phyloP scores from a whole-genome alignment of 2,888 invertebrate species.

The Dolichopus griseipennis region DNA sequence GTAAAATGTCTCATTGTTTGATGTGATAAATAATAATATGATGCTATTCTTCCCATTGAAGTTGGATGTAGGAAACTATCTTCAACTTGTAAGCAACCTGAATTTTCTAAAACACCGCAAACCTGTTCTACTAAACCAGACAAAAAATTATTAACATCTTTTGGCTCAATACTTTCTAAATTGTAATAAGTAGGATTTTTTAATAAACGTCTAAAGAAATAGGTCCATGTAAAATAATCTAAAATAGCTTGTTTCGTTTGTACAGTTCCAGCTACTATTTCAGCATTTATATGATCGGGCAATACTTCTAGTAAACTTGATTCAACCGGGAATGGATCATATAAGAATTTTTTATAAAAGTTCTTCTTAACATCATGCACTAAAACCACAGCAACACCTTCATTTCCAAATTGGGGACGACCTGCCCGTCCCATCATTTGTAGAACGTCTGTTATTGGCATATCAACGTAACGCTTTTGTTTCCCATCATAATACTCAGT shows the following conservation, averaged over 20 bases:
- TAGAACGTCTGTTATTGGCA: constrained; percentile 98
- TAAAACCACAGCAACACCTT: constrained; percentile 77
- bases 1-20: constrained; percentile 81
- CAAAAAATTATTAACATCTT: constrained; percentile 64
- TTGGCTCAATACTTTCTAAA: constrained; percentile 60
- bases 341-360: constrained; percentile 97
- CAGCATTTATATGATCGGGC: constrained; percentile 96
- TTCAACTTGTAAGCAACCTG: constrained; percentile 73
- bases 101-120: constrained; percentile 59
- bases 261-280: constrained; percentile 93
- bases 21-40: constrained; percentile 93
- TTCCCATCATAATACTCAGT: constrained; percentile 99
- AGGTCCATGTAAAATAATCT: constrained; percentile 98
- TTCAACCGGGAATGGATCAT: constrained; percentile 99
- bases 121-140: constrained; percentile 73
- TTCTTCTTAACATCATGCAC: constrained; percentile 97
- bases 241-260: constrained; percentile 82
- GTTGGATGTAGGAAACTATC: constrained; percentile 46
- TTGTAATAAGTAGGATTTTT: constrained; percentile 90
- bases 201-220: constrained; percentile 85
- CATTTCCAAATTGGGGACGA: constrained; percentile 91
- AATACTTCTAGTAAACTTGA: constrained; percentile 85
- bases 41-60: constrained; percentile 86
- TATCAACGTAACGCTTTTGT: constrained; percentile 92
- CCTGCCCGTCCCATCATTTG: constrained; percentile 99